These are phyloP conservation scores for Corythoichthys haematopterus DNA, from an alignment of 2,113 vertebrate genomes.

Conservation along the genomic window DNA sequence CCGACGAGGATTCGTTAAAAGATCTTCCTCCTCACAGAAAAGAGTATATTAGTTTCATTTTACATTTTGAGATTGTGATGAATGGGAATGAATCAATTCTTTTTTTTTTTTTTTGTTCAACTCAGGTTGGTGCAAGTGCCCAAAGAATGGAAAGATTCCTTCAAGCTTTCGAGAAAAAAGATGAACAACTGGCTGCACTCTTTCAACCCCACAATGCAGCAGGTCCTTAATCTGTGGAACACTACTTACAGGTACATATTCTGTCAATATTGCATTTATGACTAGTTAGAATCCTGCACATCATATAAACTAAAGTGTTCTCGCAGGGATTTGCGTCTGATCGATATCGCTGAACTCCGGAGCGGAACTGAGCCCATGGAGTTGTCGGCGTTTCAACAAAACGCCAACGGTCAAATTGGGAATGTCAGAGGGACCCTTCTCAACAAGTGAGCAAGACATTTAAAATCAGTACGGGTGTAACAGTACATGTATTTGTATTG, in stretches of 20 bases:
- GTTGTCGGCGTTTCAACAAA: slow-evolving; percentile 73
- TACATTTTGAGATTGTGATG: not conserved
- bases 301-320: not conserved
- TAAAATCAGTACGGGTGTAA: not conserved
- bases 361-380: slow-evolving; percentile 76
- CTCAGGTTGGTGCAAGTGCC: slow-evolving; percentile 75
- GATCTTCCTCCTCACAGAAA: slow-evolving; percentile 70
- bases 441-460: slow-evolving; percentile 65
- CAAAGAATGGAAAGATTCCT: slow-evolving; percentile 81
- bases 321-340: slow-evolving; percentile 78
- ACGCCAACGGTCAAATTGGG: slow-evolving; percentile 73
- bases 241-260: slow-evolving; percentile 74
- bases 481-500: too few relatives aligned
- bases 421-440: slow-evolving; percentile 71
- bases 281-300: not conserved
- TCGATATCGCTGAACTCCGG: slow-evolving; percentile 77
- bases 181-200: slow-evolving; percentile 75
- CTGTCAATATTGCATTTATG: not conserved
- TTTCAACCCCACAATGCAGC: slow-evolving; percentile 76
- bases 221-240: slow-evolving; percentile 77
- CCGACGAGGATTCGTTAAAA: slow-evolving; percentile 56
- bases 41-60: slow-evolving; percentile 71
- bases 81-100: not conserved
- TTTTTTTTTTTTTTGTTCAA: not conserved
- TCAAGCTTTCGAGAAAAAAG: slow-evolving; percentile 61